These are phyloP conservation scores for Hymenochirus boettgeri DNA, from an alignment of 2,113 vertebrate genomes.

Conservation along the genomic window DNA sequence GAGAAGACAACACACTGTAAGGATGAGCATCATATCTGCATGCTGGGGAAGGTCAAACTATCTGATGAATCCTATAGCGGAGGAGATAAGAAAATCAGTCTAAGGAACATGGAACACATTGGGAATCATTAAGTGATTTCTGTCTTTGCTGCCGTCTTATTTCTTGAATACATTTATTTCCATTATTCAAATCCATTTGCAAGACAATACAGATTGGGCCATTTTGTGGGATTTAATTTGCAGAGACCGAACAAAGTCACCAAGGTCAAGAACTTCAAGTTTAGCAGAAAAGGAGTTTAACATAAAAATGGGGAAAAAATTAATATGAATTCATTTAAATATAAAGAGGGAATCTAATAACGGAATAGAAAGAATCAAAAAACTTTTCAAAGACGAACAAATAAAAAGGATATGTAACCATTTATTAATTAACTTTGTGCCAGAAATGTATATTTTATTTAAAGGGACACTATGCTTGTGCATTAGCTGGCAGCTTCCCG, in stretches of 20 bases:
- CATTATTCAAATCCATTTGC: background rate
- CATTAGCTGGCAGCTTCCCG: too few relatives aligned
- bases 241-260: background rate
- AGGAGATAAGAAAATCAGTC: background rate
- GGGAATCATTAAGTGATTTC: background rate
- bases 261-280: background rate
- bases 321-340: too few relatives aligned
- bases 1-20: too few relatives aligned
- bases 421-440: too few relatives aligned
- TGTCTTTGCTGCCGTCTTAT: background rate
- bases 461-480: too few relatives aligned
- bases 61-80: background rate
- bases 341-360: background rate
- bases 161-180: background rate
- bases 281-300: background rate
- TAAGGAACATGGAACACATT: background rate
- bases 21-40: too few relatives aligned
- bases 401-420: too few relatives aligned
- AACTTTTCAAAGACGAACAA: too few relatives aligned
- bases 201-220: background rate
- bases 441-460: too few relatives aligned
- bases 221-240: background rate
- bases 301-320: too few relatives aligned
- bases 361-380: background rate
- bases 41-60: background rate